Conservation (phyloP, 2,113 vertebrate genomes). For the Nothobranchius furzeri region DNA sequence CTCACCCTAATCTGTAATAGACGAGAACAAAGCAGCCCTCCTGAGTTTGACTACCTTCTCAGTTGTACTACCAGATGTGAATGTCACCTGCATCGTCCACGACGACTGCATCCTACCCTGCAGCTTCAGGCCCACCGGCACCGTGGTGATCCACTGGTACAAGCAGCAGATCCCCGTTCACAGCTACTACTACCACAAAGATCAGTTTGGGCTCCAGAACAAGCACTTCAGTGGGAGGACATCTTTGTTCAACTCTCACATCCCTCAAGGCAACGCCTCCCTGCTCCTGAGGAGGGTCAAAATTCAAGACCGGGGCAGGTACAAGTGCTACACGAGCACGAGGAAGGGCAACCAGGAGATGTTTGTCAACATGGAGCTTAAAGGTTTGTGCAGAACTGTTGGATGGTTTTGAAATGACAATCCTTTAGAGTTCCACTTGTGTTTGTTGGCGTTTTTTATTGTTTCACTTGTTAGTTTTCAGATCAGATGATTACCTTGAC, state of each 20-base stretch:
- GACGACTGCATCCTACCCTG: constrained; percentile 84
- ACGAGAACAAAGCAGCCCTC: not conserved
- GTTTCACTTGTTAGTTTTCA: too few species aligned
- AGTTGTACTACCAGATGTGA: constrained; percentile 57
- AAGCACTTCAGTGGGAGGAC: constrained; percentile 78
- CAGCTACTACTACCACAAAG: constrained; percentile 80
- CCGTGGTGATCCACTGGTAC: constrained; percentile 86
- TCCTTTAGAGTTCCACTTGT: too few species aligned
- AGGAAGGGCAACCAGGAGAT: constrained; percentile 63
- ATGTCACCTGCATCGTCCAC: constrained; percentile 76
- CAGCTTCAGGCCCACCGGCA: constrained; percentile 68
- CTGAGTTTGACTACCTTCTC: not conserved
- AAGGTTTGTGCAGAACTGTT: constrained; percentile 68
- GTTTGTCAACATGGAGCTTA: constrained; percentile 68
- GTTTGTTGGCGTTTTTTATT: too few species aligned
- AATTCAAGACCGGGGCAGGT: constrained; percentile 77
- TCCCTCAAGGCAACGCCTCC: constrained; percentile 81
- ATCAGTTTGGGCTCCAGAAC: constrained; percentile 78
- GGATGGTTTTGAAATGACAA: too few species aligned
- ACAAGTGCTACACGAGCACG: constrained; percentile 84
- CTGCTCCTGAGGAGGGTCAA: constrained; percentile 79
- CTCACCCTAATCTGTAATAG: too few species aligned
- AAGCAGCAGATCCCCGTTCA: constrained; percentile 78
- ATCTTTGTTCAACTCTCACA: constrained; percentile 76
- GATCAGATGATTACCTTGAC: too few species aligned